Evolutionary conservation across 2,797 vertebrate species (phyloP), one percentile per base, ranked within the genome.

Genomic region (Eurystomus glaucurus): DNA sequence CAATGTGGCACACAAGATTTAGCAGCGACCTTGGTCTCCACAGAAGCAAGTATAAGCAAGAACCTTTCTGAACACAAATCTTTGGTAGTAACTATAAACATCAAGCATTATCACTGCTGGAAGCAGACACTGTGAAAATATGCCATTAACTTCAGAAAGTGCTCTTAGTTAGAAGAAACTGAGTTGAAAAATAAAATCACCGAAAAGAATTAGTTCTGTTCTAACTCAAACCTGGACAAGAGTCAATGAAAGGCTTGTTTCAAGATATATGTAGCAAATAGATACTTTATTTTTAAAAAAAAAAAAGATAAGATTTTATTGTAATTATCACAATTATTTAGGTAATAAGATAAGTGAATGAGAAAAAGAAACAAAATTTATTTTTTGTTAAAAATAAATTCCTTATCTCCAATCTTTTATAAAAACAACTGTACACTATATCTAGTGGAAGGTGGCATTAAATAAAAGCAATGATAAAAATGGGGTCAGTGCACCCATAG

Each of bases 361-460:
- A 57, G 2, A n/a, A 84, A 87, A 61, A 76, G 10, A 5, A 9
- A 58, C 14, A 50, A 81, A 57, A 2, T 8, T 70, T 50, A 74
- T 81, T 86, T 48, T 41, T 84, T 43, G 33, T 14, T 85, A 82
- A 82, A 96, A 94, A 85, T 46, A 66, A 80, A 78, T 72, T 80
- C 29, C 52, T 3, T 74, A 14, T 74, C 62, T 74, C 35, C 11
- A 75, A 88, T 33, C 31, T 92, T 75, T 46, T 80, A 79, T 54
- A 78, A 79, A 91, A 94, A 51, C 7, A 84, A 65, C 29, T n/a
- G 1, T 75, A 35, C 52, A 17, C 54, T 94, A 55, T 54, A 58
- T 55, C 29, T 77, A 62, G 29, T 39, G 35, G 29, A 58, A 55
- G 29, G 39, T 81, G 39, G 21, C n/a, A 84, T 77, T 95, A 95